Evolutionary conservation across 2,113 vertebrate species (phyloP).

Genomic region (Macrotis lagotis): DNA sequence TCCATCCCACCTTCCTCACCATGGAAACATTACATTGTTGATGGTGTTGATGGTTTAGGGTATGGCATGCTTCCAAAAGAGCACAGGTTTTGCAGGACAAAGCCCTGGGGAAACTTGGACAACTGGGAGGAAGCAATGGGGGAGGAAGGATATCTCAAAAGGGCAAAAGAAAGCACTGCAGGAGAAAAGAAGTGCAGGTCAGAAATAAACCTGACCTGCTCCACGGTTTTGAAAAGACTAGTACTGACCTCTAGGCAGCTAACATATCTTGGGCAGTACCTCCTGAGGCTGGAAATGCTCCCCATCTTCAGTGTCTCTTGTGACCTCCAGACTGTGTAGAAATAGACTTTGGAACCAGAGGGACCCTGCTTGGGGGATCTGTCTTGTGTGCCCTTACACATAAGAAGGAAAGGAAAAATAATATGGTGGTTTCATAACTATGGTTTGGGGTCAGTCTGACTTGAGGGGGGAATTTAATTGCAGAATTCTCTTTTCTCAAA

Average conservation of each 20-base stretch:
- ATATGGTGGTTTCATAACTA: slow-evolving; percentile 30
- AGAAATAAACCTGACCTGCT: background rate
- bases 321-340: background rate
- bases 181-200: background rate
- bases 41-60: background rate
- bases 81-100: background rate
- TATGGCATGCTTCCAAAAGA: background rate
- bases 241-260: background rate
- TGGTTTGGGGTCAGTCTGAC: slow-evolving; percentile 61
- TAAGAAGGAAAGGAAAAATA: slow-evolving; percentile 33
- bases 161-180: background rate
- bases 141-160: no score
- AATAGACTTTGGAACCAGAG: background rate
- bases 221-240: background rate
- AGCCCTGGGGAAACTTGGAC: rapidly evolving
- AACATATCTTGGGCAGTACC: background rate
- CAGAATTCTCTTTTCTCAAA: slow-evolving; percentile 52
- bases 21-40: background rate
- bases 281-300: background rate
- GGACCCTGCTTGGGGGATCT: background rate
- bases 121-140: background rate
- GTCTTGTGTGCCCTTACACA: background rate
- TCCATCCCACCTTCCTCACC: background rate
- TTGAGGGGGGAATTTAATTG: slow-evolving; percentile 74
- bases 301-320: background rate